Evolutionary conservation across 92 coral and sea anemone genomes (phyloP), one percentile per base, ranked within the genome.

Genomic region (Umimayanthus kanabou): DNA sequence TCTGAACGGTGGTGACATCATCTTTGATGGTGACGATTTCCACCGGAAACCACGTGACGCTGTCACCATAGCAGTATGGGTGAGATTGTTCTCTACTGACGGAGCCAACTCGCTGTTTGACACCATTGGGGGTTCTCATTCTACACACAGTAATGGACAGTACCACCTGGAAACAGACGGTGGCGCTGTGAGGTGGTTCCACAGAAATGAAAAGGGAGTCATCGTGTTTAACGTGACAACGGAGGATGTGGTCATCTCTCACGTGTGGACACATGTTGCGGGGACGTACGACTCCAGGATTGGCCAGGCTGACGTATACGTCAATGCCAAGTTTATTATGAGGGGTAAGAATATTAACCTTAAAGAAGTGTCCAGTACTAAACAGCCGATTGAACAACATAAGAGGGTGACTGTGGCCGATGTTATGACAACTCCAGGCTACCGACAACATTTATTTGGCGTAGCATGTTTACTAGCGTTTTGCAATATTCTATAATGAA

Each of bases 231-330:
- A 92, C 64, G 95, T 97, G 10, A 93, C 95, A 58, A 95, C 98
- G 71, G 96, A 94, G 73, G 96, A 92, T 16, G 92, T 92, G 50
- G 92, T 97, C 28, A 86, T 88, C 29, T 73, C 95, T 5, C 93
- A 91, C 85, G 86, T 92, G 37, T 97, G 99, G 99, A 97, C 98
- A 70, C 99, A 97, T 81, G 90, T 97, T 28, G 96, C 98, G 0
- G 92, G 95, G 71, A 93, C 98, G 0, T 97, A 97, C 85, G 98
- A 94, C 66, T 87, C 97, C 66, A 88, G 81, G 69, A 73, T 92
- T 79, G 93, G 94, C 14, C 96, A 93, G 58, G 95, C 98, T 13
- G 98, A 93, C 40, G 94, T 95, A 45, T 97, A 91, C 77, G 98
- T 97, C 45, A 97, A 97, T 81, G 99, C 98, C 10, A 97, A 97